Evolutionary conservation across 2,113 vertebrate species (phyloP).

Genomic region (Tamias sibiricus): DNA sequence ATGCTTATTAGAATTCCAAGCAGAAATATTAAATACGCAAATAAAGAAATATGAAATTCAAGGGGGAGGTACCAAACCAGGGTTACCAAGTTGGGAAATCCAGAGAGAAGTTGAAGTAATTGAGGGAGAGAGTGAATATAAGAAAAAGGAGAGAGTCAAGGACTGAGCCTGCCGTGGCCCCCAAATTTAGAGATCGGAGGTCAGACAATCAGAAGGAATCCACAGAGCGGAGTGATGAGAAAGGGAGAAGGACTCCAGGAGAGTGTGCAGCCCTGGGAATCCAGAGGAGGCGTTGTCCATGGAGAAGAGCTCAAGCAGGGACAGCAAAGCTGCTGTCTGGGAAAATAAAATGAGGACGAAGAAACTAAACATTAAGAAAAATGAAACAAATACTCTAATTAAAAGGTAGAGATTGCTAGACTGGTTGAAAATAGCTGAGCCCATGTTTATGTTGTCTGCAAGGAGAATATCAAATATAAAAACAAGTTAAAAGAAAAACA

Average conservation of each 20-base stretch:
- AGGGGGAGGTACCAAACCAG: background rate
- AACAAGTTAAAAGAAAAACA: background rate
- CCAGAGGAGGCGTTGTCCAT: background rate
- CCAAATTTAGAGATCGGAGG: background rate
- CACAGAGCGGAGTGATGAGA: background rate
- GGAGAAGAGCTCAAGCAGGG: background rate
- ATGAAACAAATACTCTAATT: background rate
- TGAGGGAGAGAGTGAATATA: background rate
- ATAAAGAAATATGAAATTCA: background rate
- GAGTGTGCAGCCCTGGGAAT: too few relatives aligned
- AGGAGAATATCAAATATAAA: background rate
- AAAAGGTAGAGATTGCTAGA: background rate
- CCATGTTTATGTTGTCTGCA: background rate
- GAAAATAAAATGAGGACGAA: background rate
- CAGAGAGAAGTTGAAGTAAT: background rate
- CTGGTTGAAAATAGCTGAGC: background rate
- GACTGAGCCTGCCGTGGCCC: background rate
- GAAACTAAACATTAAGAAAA: background rate
- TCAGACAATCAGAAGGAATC: background rate
- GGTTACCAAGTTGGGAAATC: background rate
- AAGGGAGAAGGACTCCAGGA: background rate
- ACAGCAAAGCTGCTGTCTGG: background rate
- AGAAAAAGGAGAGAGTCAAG: background rate
- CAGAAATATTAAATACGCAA: background rate
- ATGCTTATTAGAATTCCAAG: background rate